Evolutionary conservation across 2,888 invertebrate genomes (phyloP).

Genomic region (Drosophila mercatorum): DNA sequence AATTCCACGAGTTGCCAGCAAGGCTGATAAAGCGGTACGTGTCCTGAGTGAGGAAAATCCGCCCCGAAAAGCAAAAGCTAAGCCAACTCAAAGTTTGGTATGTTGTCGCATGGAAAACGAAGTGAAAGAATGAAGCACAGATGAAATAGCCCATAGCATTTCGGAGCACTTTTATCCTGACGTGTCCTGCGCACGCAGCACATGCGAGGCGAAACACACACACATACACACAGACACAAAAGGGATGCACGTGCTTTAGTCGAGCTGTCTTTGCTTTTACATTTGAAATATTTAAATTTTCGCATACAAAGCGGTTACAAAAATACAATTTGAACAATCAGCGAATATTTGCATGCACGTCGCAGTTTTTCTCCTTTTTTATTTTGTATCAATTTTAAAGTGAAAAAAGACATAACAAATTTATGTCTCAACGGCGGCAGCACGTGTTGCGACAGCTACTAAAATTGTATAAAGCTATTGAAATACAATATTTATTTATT

Average conservation of each 20-base stretch:
- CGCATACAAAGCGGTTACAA: constrained; percentile 38
- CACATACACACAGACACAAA: background rate
- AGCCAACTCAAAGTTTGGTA: constrained; percentile 75
- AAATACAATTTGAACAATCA: constrained; percentile 36
- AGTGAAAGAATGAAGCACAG: constrained; percentile 11
- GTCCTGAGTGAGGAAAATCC: constrained; percentile 58
- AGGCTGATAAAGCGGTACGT: constrained; percentile 40
- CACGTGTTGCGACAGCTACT: constrained; percentile 35
- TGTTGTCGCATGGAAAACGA: constrained; percentile 41
- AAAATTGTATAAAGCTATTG: background rate
- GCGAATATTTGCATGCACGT: constrained; percentile 51
- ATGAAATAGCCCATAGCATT: constrained; percentile 22
- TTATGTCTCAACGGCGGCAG: constrained; percentile 10
- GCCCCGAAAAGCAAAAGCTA: constrained; percentile 65
- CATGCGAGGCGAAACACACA: constrained; percentile 26
- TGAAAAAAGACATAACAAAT: constrained; percentile 11
- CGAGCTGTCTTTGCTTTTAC: constrained; percentile 21
- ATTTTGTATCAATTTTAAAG: constrained; percentile 4
- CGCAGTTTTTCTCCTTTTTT: constrained; percentile 14
- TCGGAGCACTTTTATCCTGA: constrained; percentile 57
- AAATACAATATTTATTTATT: background rate
- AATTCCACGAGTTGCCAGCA: constrained; percentile 43
- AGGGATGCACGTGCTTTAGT: constrained; percentile 66
- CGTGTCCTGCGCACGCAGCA: constrained; percentile 75
- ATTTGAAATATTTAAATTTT: constrained; percentile 47